Evolutionary conservation across 2,888 invertebrate genomes (phyloP).

Genomic region (Eurytoma californica): DNA sequence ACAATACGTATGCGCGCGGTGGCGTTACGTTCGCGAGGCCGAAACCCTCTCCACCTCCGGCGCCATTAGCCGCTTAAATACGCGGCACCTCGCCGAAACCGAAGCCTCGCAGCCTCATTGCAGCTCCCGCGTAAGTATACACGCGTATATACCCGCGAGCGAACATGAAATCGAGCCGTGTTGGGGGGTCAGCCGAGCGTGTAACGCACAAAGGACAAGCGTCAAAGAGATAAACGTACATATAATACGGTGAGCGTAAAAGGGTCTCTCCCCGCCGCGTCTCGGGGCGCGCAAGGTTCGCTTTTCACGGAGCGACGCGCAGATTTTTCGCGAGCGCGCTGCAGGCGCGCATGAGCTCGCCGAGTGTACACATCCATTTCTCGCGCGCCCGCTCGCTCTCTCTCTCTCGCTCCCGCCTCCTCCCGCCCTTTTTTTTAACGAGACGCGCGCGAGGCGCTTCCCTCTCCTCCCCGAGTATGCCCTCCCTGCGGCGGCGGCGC

Average conservation of each 20-base stretch:
- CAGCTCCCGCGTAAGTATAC: background rate
- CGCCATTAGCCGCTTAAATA: too few relatives aligned
- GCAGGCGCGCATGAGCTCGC: conserved; percentile 16
- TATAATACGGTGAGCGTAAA: conserved; percentile 23
- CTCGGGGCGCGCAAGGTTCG: conserved; percentile 24
- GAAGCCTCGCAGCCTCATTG: background rate
- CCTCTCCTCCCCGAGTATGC: background rate
- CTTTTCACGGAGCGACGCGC: conserved; percentile 49
- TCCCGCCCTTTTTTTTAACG: conserved; percentile 29
- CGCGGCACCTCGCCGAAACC: background rate
- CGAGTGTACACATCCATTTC: background rate
- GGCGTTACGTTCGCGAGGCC: too few relatives aligned
- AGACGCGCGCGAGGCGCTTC: conserved; percentile 11
- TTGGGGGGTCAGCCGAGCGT: too few relatives aligned
- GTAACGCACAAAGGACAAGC: too few relatives aligned
- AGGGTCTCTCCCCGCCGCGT: conserved; percentile 19
- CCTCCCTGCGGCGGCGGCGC: conserved; percentile 1
- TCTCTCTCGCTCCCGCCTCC: background rate
- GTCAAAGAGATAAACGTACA: background rate
- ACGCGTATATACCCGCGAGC: background rate
- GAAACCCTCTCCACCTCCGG: too few relatives aligned
- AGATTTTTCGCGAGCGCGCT: conserved; percentile 49
- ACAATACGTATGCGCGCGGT: too few relatives aligned
- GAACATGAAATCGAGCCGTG: background rate
- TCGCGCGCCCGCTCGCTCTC: background rate